Conservation (phyloP, 2,797 vertebrate species). For the Bovichtus variegatus region DNA sequence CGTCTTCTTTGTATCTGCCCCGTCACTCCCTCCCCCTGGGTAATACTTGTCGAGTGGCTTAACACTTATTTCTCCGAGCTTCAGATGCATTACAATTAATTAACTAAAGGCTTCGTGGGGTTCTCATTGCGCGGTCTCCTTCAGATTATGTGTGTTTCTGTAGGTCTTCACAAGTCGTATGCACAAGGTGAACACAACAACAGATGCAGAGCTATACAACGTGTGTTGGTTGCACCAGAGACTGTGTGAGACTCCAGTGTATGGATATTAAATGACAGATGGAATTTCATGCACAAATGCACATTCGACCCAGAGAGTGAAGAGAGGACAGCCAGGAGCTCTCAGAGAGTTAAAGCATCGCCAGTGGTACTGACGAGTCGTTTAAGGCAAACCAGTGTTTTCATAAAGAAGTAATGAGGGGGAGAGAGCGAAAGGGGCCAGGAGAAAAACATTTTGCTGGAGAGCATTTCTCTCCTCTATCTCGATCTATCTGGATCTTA, state of each 20-base stretch:
- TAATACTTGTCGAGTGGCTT: conserved; percentile 22
- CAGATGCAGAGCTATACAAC: conserved; percentile 2
- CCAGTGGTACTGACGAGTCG: not conserved
- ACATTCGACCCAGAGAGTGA: not conserved
- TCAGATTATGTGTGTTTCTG: not conserved
- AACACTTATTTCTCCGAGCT: conserved; percentile 37
- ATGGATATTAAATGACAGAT: not conserved
- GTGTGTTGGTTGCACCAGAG: not conserved
- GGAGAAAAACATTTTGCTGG: too few species aligned
- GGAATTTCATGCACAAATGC: not conserved
- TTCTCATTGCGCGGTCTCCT: conserved; percentile 5
- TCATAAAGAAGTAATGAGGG: conserved; percentile 24
- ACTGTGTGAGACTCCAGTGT: not conserved
- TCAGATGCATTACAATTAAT: conserved; percentile 42
- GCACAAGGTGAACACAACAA: not conserved
- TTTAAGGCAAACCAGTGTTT: conserved; percentile 27
- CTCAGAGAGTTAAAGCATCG: conserved; percentile 1
- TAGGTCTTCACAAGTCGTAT: not conserved
- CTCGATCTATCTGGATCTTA: not conserved
- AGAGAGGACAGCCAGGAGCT: not conserved
- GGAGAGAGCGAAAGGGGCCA: not conserved
- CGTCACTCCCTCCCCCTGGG: conserved; percentile 34
- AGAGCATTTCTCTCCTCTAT: not conserved
- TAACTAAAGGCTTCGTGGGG: conserved; percentile 25
- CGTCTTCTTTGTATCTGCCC: conserved; percentile 47